Evolutionary conservation across 2,113 vertebrate genomes (phyloP).

Genomic region (Bos taurus): DNA sequence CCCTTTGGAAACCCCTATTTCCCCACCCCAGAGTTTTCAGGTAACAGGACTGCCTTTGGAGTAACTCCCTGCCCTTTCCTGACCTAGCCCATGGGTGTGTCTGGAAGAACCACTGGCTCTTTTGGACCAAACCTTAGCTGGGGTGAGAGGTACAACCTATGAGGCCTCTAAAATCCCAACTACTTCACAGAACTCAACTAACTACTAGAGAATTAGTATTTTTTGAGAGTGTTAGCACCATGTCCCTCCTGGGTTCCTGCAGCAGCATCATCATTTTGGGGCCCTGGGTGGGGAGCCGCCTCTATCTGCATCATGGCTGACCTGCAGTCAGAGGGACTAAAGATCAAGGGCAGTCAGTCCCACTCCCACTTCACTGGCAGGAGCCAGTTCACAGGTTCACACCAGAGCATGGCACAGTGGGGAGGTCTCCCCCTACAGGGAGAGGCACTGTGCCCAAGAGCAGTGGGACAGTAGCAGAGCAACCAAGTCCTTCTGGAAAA

Average conservation of each 20-base stretch:
- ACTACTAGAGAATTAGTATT: background rate
- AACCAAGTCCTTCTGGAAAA: background rate
- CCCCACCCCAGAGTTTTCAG: background rate
- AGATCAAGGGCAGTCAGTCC: background rate
- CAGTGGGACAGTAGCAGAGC: background rate
- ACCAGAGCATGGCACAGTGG: background rate
- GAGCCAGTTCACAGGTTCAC: background rate
- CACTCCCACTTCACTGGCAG: background rate
- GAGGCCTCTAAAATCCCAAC: background rate
- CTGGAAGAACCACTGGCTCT: background rate
- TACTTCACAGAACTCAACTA: background rate
- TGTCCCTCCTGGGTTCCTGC: background rate
- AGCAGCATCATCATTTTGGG: background rate
- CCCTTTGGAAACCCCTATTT: background rate
- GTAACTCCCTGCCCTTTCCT: background rate
- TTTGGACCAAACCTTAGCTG: background rate
- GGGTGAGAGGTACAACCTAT: background rate
- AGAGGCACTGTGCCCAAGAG: background rate
- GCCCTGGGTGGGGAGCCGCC: accelerated
- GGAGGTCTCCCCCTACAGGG: background rate
- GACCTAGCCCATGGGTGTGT: accelerated
- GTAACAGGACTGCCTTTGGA: background rate
- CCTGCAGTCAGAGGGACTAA: background rate
- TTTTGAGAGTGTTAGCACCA: background rate
- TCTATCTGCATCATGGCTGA: background rate